Evolutionary conservation across 2,113 vertebrate species (phyloP).

Genomic region (Melospiza melodia): DNA sequence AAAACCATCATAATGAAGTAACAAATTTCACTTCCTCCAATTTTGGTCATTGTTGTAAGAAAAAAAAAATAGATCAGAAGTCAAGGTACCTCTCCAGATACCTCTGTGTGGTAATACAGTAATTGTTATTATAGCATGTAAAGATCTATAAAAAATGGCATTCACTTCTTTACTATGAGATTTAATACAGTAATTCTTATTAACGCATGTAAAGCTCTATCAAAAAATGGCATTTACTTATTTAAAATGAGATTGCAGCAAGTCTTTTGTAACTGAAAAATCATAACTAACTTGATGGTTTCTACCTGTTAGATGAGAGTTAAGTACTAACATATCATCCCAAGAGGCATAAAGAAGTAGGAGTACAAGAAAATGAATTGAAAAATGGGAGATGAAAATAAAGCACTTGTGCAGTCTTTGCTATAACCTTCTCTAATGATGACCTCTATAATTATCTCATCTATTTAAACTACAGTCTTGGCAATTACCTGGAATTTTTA

Average conservation of each 20-base stretch:
- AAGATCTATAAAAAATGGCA: not conserved
- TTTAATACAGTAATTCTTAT: not conserved
- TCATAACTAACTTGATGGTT: not conserved
- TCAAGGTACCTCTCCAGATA: not conserved
- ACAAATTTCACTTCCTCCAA: not conserved
- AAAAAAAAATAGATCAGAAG: not conserved
- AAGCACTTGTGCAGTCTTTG: not conserved
- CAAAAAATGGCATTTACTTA: not conserved
- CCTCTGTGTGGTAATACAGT: not conserved
- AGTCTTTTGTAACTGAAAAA: not conserved
- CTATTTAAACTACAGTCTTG: conserved; percentile 50
- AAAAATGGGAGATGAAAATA: conserved; percentile 19
- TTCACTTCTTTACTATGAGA: not conserved
- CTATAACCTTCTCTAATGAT: not conserved
- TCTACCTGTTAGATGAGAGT: not conserved
- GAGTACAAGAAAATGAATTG: not conserved
- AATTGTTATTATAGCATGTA: not conserved
- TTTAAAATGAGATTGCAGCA: not conserved
- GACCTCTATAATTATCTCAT: conserved; percentile 60
- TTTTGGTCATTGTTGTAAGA: not conserved
- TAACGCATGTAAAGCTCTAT: not conserved
- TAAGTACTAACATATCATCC: not conserved
- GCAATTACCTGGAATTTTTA: conserved; percentile 2
- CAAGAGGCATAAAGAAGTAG: not conserved
- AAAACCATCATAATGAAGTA: not conserved